Conservation (phyloP, 2,113 vertebrate genomes). For the Ophthalmolycus amberensis region DNA sequence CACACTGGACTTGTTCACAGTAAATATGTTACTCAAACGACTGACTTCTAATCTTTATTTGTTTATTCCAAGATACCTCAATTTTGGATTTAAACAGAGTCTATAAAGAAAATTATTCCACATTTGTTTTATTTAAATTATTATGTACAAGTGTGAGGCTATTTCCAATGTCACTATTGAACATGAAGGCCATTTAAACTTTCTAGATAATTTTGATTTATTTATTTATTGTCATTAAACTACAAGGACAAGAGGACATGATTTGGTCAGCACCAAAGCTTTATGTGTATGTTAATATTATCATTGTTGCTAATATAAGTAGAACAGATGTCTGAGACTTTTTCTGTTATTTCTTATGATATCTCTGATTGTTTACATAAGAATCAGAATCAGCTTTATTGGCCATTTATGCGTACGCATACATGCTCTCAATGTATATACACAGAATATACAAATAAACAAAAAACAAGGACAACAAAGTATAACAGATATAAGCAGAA, state of each 20-base stretch:
- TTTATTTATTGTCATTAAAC: too few relatives aligned
- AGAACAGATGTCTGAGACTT: too few relatives aligned
- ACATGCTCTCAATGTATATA: too few relatives aligned
- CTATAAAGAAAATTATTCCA: neutral
- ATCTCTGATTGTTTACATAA: neutral
- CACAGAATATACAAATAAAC: too few relatives aligned
- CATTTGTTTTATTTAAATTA: neutral
- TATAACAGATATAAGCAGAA: too few relatives aligned
- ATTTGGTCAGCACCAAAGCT: neutral
- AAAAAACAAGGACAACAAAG: too few relatives aligned
- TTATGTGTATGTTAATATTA: neutral
- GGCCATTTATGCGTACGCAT: too few relatives aligned
- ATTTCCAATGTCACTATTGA: neutral
- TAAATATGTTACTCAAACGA: slow-evolving; percentile 3
- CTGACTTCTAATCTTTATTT: neutral
- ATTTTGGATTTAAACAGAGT: neutral
- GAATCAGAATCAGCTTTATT: too few relatives aligned
- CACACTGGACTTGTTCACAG: neutral
- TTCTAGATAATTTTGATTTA: neutral
- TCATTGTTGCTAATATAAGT: neutral
- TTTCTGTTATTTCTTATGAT: neutral
- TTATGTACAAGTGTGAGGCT: neutral
- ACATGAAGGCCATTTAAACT: neutral
- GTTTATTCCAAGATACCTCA: neutral
- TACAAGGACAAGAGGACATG: neutral